These are phyloP conservation scores for Belonocnema kinseyi DNA, from an alignment of 1,140 invertebrate genomes.

Conservation along the genomic window DNA sequence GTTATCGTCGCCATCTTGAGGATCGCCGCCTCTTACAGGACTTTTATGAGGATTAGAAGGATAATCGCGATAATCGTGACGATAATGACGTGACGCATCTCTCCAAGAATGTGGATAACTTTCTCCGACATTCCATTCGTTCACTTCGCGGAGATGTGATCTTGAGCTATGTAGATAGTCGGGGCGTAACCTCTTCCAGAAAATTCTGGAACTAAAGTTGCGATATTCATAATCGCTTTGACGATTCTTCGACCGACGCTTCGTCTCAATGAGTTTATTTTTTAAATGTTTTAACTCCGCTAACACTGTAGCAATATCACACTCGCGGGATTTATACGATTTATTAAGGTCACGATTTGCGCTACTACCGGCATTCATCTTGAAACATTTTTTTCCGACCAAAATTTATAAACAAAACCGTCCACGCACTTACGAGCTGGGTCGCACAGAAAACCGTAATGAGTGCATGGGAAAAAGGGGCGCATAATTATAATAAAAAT, in stretches of 20 bases:
- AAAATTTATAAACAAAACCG: background rate
- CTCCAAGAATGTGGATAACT: background rate
- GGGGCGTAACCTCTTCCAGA: background rate
- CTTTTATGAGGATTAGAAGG: too few species aligned
- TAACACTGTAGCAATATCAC: too few species aligned
- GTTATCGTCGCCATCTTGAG: too few species aligned
- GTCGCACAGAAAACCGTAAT: constrained; percentile 11
- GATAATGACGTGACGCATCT: background rate
- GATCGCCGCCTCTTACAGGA: too few species aligned
- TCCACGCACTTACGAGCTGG: background rate
- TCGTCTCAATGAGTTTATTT: background rate
- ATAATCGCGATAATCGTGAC: background rate
- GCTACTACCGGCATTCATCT: too few species aligned
- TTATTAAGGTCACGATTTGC: background rate
- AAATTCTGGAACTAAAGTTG: background rate
- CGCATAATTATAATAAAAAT: too few species aligned
- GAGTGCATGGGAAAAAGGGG: background rate
- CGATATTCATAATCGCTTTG: too few species aligned
- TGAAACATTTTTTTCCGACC: too few species aligned
- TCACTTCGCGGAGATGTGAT: background rate
- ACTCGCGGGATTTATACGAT: too few species aligned
- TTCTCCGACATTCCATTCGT: too few species aligned
- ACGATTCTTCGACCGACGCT: too few species aligned
- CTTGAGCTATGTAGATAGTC: background rate
- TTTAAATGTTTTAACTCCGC: background rate